Evolutionary conservation across 1,140 invertebrate genomes (phyloP), one percentile per base, ranked within the genome.

Genomic region (Heliconius hewitsoni): DNA sequence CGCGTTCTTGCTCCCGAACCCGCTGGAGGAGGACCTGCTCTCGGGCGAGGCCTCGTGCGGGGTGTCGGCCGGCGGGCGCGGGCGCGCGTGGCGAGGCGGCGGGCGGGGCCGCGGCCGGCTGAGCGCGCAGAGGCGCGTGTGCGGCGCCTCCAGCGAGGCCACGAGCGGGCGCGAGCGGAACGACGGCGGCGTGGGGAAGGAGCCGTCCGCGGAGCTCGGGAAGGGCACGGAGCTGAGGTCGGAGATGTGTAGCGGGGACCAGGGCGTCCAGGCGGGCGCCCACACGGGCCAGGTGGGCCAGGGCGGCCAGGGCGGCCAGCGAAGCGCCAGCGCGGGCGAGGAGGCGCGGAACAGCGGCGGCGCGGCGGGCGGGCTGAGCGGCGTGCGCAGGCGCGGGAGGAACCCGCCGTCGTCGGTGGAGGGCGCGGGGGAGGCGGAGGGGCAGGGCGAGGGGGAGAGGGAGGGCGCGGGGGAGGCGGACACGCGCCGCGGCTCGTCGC

Each of bases 1-100:
- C n/a, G 97, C 98, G 92, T 98, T 98, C 89, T 98, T 98, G 85
- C 98, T 98, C 23, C 98, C 98, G 85, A 98, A 98, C 0, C 98
- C 98, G 88, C 97, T 98, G 6, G 97, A 97, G 88, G 97, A 98
- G 30, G 97, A 97, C n/a, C 97, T 95, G 84, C 97, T 98, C 91
- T 98, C 98, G 0, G 97, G 97, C 2, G 97, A 98, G 0, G 97
- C 96, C 87, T 98, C 97, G 84, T 95, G 95, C 55, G 95, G 90
- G 96, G 96, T 30, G 71, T 97, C 97, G 81, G 86, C 42, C 34
- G 80, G 23, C n/a, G 87, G 70, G 9, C 88, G 88, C 30, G 87
- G 79, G 3, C 89, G 83, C 30, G 80, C 79, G 79, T 86, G 86
- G 5, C 89, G 81, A 76, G 85, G 78, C 30, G 97, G 39, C 96